These are phyloP conservation scores for Asobara japonica DNA, from an alignment of 1,140 invertebrate species.

Conservation along the genomic window DNA sequence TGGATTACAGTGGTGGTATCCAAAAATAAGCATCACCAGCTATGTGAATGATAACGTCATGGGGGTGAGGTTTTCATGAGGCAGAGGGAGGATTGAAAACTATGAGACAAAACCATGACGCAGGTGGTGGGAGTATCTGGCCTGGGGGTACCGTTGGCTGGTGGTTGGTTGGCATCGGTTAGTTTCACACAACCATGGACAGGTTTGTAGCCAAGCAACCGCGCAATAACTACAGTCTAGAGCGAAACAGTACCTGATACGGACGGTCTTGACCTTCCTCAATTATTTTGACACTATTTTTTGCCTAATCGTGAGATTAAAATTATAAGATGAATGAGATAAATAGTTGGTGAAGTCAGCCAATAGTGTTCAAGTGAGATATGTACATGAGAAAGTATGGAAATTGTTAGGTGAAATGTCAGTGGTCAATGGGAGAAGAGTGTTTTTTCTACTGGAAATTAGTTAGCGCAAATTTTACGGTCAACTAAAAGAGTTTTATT, in stretches of 20 bases:
- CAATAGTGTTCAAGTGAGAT: not conserved
- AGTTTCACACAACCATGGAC: conserved; percentile 31
- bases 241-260: conserved; percentile 51
- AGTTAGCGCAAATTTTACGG: not conserved
- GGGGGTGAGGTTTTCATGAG: conserved; percentile 10
- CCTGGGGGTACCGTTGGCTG: conserved; percentile 37
- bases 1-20: not conserved
- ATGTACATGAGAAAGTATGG: not conserved
- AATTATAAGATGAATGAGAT: not conserved
- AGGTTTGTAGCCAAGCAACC: conserved; percentile 59
- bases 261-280: conserved; percentile 41
- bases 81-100: conserved; percentile 29
- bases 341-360: not conserved
- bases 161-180: conserved; percentile 39
- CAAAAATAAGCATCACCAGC: conserved; percentile 4
- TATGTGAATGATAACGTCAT: conserved; percentile 14
- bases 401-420: not conserved
- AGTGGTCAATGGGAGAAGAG: not conserved
- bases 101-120: conserved; percentile 43
- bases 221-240: conserved; percentile 57
- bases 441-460: not conserved
- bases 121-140: conserved; percentile 36
- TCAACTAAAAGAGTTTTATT: not conserved
- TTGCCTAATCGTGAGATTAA: not conserved
- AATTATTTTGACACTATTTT: not conserved